phyloP scores from a whole-genome alignment of 2,797 vertebrate genomes.

The Sarcoramphus papa region DNA sequence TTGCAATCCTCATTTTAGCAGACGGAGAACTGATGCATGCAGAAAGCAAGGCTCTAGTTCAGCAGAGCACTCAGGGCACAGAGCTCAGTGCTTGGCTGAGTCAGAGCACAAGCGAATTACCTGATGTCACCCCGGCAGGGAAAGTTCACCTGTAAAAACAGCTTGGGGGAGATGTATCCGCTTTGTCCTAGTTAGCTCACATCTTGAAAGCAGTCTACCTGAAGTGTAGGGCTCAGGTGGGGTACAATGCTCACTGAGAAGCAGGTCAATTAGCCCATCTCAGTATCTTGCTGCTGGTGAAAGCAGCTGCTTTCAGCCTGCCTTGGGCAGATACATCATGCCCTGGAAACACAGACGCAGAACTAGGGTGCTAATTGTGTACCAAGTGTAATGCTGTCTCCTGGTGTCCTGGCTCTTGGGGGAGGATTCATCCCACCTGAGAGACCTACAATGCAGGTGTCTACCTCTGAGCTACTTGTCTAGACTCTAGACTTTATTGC shows the following conservation, averaged over 20 bases:
- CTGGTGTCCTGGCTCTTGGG: neutral
- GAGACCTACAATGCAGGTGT: neutral
- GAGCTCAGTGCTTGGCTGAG: neutral
- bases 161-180: neutral
- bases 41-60: neutral
- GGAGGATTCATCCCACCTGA: neutral
- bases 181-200: neutral
- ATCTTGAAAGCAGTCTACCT: neutral
- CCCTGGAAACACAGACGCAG: neutral
- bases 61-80: neutral
- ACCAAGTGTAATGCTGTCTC: neutral
- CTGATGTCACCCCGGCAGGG: neutral
- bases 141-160: neutral
- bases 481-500: constrained; percentile 18
- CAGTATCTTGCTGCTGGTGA: neutral
- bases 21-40: neutral
- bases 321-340: neutral
- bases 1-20: neutral
- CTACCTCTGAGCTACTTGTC: constrained; percentile 34
- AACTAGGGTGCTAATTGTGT: too few relatives aligned
- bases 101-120: neutral
- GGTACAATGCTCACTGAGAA: neutral
- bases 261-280: neutral
- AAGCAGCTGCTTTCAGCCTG: neutral
- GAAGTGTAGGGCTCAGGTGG: neutral